Evolutionary conservation across 1,140 invertebrate species (phyloP).

Genomic region (Drosophila leontia): DNA sequence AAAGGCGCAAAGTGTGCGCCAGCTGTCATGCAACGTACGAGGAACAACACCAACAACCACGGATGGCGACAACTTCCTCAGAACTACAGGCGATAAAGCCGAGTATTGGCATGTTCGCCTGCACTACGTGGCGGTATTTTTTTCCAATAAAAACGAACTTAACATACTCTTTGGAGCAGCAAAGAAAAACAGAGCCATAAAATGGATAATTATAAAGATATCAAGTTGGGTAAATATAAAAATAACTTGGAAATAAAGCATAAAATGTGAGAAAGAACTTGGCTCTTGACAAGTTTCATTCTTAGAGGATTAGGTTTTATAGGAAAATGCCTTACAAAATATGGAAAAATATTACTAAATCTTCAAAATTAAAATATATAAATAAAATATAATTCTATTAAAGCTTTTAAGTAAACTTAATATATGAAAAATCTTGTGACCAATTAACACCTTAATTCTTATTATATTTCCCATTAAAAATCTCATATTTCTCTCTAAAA

Average conservation of each 20-base stretch:
- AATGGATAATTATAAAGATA: not conserved
- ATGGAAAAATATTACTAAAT: too few relatives aligned
- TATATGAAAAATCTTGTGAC: too few relatives aligned
- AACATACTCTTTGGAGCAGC: conserved; percentile 11
- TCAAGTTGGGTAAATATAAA: not conserved
- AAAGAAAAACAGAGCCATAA: conserved; percentile 4
- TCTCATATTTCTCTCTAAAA: not conserved
- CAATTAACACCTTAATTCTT: not conserved
- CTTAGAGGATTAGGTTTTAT: too few relatives aligned
- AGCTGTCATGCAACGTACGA: conserved; percentile 64
- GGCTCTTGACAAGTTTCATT: too few relatives aligned
- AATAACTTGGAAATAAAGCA: not conserved
- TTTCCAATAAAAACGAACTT: conserved; percentile 5
- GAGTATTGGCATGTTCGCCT: conserved; percentile 19
- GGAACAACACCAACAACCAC: conserved; percentile 20
- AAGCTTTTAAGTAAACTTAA: not conserved
- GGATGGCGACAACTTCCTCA: conserved; percentile 40
- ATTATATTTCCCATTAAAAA: not conserved
- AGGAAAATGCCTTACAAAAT: too few relatives aligned
- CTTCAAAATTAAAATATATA: too few relatives aligned
- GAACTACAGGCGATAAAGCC: conserved; percentile 40
- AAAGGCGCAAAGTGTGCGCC: conserved; percentile 73
- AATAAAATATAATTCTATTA: too few relatives aligned
- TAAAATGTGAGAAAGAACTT: not conserved
- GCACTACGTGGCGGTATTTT: not conserved